Evolutionary conservation across 2,797 vertebrate genomes (phyloP).

Genomic region (Coregonus suidteri): DNA sequence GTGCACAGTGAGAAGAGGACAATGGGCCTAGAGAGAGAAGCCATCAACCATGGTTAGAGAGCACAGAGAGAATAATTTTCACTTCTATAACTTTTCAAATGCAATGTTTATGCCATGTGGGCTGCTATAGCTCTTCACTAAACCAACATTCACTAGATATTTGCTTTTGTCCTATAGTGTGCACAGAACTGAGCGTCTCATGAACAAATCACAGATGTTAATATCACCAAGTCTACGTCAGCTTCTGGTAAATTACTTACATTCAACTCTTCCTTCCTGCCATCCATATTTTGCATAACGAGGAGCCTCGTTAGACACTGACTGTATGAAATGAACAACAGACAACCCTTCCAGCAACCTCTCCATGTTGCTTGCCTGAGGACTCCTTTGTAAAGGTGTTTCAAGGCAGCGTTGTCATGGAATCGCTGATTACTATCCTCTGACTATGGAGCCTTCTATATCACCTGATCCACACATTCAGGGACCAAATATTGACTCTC

Average conservation of each 20-base stretch:
- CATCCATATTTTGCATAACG: background rate
- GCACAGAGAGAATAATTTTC: background rate
- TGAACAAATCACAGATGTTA: no score
- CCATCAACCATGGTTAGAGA: background rate
- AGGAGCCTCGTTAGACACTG: background rate
- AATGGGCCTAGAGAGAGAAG: constrained; percentile 1
- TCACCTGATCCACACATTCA: background rate
- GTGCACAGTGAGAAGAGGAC: background rate
- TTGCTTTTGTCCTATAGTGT: background rate
- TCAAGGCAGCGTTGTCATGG: background rate
- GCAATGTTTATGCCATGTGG: background rate
- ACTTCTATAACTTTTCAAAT: constrained; percentile 3
- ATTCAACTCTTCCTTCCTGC: background rate
- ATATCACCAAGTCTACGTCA: background rate
- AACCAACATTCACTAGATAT: background rate
- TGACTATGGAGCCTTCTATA: background rate
- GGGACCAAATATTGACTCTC: background rate
- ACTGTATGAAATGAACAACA: background rate
- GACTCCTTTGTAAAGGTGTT: constrained; percentile 1
- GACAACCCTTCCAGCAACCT: background rate
- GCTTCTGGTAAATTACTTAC: background rate
- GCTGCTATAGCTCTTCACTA: background rate
- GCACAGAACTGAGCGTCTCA: background rate
- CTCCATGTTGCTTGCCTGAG: background rate
- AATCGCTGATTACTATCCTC: background rate